Evolutionary conservation across 2,888 invertebrate species (phyloP).

Genomic region (Elysia crispata): DNA sequence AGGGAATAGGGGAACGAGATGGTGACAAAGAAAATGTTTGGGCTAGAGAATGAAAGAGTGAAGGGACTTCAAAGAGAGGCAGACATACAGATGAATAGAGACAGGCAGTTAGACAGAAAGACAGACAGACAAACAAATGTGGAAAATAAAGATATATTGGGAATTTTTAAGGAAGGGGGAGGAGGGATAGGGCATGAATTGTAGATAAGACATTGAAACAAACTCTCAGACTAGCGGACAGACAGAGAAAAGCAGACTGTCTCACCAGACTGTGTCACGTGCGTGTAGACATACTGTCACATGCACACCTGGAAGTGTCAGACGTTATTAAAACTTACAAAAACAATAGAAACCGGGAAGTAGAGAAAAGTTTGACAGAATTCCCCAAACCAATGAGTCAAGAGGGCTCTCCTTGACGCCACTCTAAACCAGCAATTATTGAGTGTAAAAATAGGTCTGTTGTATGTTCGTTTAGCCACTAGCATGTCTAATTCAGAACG

Average conservation of each 20-base stretch:
- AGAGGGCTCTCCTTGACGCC: neutral
- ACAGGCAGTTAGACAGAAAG: neutral
- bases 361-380: too few species aligned
- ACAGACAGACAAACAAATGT: conserved; percentile 5
- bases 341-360: neutral
- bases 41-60: neutral
- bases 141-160: conserved; percentile 31
- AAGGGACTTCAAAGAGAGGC: conserved; percentile 15
- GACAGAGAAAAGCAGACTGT: conserved; percentile 31
- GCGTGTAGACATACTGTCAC: conserved; percentile 18
- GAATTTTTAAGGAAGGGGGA: conserved; percentile 30
- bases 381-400: conserved; percentile 1
- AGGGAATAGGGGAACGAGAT: neutral
- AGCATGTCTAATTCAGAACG: too few species aligned
- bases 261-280: too few species aligned
- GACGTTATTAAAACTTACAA: conserved; percentile 9
- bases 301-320: conserved; percentile 26
- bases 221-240: too few species aligned
- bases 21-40: neutral
- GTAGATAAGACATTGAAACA: conserved; percentile 14
- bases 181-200: conserved; percentile 17
- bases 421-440: too few species aligned
- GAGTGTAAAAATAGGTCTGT: too few species aligned
- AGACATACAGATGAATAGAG: conserved; percentile 25
- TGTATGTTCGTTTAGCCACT: too few species aligned